phyloP scores from a whole-genome alignment of 2,113 vertebrate species.

The Nestor notabilis region DNA sequence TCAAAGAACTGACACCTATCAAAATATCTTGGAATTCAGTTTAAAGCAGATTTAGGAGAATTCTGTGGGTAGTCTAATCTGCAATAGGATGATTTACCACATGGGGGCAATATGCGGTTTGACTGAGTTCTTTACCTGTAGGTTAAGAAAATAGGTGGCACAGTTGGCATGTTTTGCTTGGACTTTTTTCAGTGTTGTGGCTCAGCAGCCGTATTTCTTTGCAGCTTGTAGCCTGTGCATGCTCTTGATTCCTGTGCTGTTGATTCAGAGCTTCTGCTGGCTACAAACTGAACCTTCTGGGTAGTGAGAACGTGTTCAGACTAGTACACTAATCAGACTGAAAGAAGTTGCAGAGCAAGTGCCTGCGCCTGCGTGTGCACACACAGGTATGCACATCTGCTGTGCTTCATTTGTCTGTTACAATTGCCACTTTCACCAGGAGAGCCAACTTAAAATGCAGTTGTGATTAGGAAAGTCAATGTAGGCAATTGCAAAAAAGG shows the following conservation, averaged over 20 bases:
- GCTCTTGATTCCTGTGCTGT: not conserved
- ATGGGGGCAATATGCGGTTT: not conserved
- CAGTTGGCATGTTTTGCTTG: not conserved
- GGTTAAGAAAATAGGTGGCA: not conserved
- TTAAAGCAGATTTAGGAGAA: not conserved
- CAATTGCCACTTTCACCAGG: not conserved
- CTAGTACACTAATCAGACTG: not conserved
- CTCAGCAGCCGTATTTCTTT: not conserved
- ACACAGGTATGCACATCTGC: not conserved
- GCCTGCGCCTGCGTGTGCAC: not conserved
- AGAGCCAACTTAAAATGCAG: not conserved
- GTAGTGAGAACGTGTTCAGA: not conserved
- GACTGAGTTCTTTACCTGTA: not conserved
- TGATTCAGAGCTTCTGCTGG: not conserved
- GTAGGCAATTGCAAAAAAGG: not conserved
- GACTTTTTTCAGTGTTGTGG: not conserved
- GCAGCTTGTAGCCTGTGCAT: not conserved
- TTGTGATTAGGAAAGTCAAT: not conserved
- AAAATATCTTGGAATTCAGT: not conserved
- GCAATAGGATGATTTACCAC: not conserved
- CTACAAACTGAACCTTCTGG: not conserved
- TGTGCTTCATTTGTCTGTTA: not conserved
- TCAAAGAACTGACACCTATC: too few species aligned
- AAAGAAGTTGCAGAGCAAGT: constrained; percentile 8
- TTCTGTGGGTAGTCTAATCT: not conserved